Base-by-base conservation (phyloP, 2,113 vertebrate species). In the Otocyon megalotis region DNA sequence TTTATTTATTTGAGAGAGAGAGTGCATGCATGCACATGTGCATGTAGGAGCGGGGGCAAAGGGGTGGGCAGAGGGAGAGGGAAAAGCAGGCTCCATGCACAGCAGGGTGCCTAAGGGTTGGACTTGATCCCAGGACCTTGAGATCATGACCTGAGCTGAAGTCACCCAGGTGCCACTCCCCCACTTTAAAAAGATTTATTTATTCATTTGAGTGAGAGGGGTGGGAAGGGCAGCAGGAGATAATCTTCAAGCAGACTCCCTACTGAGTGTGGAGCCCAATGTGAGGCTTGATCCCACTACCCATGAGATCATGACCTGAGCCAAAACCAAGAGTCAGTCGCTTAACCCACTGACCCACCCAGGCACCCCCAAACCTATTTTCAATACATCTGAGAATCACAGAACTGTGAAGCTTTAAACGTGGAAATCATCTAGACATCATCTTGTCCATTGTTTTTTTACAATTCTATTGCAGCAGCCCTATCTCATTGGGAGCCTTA, bases 401-500 rank as follows among this genome's bases (percentile, higher is more conserved):
- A 72, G 56, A 72, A 35, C 60, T 74, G 54, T 77, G 67, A 65
- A 94, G 71, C 7, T 10, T 82, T 89, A 50, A 88, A 84, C 32
- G 20, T 37, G 17, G 50, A 67, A 84, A 13, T 26, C 48, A 20
- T 14, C 13, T 32, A 82, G 56, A n/a, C 90, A 62, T 89, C n/a
- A 24, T 50, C 37, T 50, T 65, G 77, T 56, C 50, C 37, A 62
- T 32, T 10, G 26, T 71, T 19, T 89, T 94, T 94, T 86, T n/a
- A 89, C 58, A 35, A 43, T 62, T 74, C 56, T 90, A 37, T 60
- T 58, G 56, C 16, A 84, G n/a, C 2, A 74, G n/a, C 8, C 22
- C 56, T 93, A 50, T 90, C 87, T 56, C 54, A 76, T 53, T 72
- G 20, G 43, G 88, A 90, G 35, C 17, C 22, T 96, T 87, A 84